These are phyloP conservation scores for Parotocinclus haroldoi DNA, from an alignment of 2,797 vertebrate genomes.

Conservation along the genomic window DNA sequence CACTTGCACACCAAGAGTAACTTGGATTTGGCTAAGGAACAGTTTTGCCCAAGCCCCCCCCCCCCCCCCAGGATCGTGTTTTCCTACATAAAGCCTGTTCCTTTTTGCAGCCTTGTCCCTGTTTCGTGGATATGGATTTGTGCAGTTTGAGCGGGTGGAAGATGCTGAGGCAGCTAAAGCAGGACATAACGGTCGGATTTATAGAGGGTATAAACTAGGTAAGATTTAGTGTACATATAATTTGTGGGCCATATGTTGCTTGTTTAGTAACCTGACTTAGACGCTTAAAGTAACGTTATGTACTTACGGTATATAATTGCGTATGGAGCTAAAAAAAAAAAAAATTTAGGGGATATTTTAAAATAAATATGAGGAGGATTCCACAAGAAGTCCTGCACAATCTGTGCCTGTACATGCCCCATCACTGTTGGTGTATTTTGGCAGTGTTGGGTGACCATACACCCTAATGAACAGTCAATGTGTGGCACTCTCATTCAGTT, in stretches of 20 bases:
- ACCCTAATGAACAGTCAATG: too few species aligned
- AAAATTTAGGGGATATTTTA: too few species aligned
- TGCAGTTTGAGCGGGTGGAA: conserved; percentile 84
- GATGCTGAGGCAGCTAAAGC: conserved; percentile 87
- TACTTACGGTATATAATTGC: too few species aligned
- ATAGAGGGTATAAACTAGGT: conserved; percentile 91
- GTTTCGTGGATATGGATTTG: conserved; percentile 87
- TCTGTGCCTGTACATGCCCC: too few species aligned
- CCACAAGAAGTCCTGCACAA: too few species aligned
- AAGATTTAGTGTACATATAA: conserved; percentile 61
- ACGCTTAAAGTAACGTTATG: too few species aligned
- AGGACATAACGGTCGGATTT: conserved; percentile 84
- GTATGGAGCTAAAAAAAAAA: too few species aligned
- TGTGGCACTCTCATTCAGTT: too few species aligned
- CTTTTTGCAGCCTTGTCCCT: conserved; percentile 84
- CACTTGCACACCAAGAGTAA: conserved; percentile 6
- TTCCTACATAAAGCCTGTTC: conserved; percentile 63
- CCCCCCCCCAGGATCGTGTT: conserved; percentile 25
- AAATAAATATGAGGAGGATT: too few species aligned
- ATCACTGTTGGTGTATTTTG: too few species aligned
- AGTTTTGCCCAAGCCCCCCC: conserved; percentile 8
- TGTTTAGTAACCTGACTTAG: conserved; percentile 15
- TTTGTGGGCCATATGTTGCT: conserved; percentile 32
- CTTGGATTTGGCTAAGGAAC: conserved; percentile 23
- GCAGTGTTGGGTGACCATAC: too few species aligned